phyloP scores from a whole-genome alignment of 2,888 invertebrate genomes.

The Andrena bucephala region DNA sequence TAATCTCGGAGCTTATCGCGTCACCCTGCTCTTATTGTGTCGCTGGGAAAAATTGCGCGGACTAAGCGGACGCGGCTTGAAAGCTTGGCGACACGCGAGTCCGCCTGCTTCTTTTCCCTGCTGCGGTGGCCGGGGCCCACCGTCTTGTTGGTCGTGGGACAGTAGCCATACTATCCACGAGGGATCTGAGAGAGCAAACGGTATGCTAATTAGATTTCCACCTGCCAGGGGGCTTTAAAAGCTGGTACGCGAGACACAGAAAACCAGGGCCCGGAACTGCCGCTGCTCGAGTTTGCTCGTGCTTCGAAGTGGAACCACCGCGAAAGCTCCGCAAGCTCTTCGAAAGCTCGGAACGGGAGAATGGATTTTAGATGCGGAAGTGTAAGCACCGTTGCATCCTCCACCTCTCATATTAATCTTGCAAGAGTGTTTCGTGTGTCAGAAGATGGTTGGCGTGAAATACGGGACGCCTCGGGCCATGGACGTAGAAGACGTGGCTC shows the following conservation, averaged over 20 bases:
- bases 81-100: not conserved
- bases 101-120: slow-evolving; percentile 1
- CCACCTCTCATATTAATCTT: not conserved
- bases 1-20: slow-evolving; percentile 11
- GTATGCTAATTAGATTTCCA: slow-evolving; percentile 72
- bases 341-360: slow-evolving; percentile 1
- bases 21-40: not conserved
- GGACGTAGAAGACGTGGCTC: no score
- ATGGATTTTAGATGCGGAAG: slow-evolving; percentile 9
- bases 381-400: not conserved
- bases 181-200: slow-evolving; percentile 61
- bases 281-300: slow-evolving; percentile 57
- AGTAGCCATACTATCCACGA: slow-evolving; percentile 53
- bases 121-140: not conserved
- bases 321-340: not conserved
- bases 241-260: slow-evolving; percentile 45
- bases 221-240: slow-evolving; percentile 60
- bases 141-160: slow-evolving; percentile 61
- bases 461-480: no score
- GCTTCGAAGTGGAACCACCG: slow-evolving; percentile 35
- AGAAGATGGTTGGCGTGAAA: not conserved
- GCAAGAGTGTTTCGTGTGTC: not conserved
- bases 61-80: not conserved
- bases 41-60: not conserved
- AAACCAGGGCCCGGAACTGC: slow-evolving; percentile 60